A percentile compares a stretch with the other conserved stretches of the same genome.
phyloP scores from a whole-genome alignment of 2,888 invertebrate genomes.

The Tinea pellionella region DNA sequence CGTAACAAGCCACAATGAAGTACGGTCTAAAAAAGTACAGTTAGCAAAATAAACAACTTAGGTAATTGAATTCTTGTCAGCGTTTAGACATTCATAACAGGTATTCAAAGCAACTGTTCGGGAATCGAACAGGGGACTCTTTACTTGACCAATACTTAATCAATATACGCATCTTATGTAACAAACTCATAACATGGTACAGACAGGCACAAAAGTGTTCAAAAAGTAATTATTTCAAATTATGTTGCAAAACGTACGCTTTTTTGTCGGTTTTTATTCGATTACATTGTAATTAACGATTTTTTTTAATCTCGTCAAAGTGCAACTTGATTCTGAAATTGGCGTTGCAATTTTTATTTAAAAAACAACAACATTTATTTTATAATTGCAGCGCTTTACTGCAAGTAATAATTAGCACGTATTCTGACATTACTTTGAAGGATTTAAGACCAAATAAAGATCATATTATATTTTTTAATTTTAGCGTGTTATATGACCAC shows the following conservation, averaged over 20 bases:
- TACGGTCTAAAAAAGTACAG: not conserved
- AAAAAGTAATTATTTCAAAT: not conserved
- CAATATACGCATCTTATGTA: not conserved
- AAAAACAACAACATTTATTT: not conserved
- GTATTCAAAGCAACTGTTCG: not conserved
- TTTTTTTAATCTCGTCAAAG: not conserved
- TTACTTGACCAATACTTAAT: not conserved
- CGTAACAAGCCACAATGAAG: not conserved
- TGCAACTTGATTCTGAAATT: not conserved
- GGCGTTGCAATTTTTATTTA: not conserved
- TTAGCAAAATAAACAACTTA: not conserved
- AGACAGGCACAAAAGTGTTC: slow-evolving; percentile 1
- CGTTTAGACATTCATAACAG: slow-evolving; percentile 4
- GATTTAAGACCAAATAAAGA: too few species aligned
- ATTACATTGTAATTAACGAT: not conserved
- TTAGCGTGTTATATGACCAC: too few species aligned
- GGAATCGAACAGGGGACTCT: not conserved
- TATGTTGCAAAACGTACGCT: not conserved
- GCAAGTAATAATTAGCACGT: too few species aligned
- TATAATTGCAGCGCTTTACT: not conserved
- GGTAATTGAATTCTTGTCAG: slow-evolving; percentile 8
- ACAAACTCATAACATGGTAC: slow-evolving; percentile 2
- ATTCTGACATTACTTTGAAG: too few species aligned
- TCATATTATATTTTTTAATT: too few species aligned
- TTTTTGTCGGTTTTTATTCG: not conserved